Evolutionary conservation across 2,797 vertebrate species (phyloP).

Genomic region (Hydrocynus forskahlii): DNA sequence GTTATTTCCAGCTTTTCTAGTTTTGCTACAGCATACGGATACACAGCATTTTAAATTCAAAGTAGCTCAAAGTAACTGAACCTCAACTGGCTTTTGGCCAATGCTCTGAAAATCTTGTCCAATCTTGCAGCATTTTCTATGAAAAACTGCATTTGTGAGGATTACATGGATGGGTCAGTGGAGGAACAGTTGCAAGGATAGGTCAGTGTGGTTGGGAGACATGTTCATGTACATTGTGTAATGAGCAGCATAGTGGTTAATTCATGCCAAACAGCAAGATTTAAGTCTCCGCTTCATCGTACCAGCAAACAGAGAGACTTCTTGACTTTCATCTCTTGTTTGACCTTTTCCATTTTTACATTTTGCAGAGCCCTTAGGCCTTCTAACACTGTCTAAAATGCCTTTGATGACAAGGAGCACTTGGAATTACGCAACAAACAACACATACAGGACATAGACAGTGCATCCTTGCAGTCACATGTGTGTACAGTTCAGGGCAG

Average conservation of each 20-base stretch:
- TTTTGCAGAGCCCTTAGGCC: slow-evolving; percentile 4
- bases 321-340: neutral
- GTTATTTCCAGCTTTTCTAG: neutral
- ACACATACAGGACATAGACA: slow-evolving; percentile 32
- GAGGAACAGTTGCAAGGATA: neutral
- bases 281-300: neutral
- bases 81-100: neutral
- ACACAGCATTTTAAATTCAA: too few relatives aligned
- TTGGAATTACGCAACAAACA: slow-evolving; percentile 56
- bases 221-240: slow-evolving; percentile 9
- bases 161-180: too few relatives aligned
- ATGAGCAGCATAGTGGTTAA: slow-evolving; percentile 21
- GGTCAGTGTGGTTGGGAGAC: neutral
- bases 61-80: too few relatives aligned
- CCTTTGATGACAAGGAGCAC: slow-evolving; percentile 16
- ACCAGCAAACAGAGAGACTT: neutral
- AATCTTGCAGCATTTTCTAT: neutral
- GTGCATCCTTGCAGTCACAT: slow-evolving; percentile 36
- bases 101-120: neutral
- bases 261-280: neutral
- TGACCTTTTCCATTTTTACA: slow-evolving; percentile 13
- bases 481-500: slow-evolving; percentile 1
- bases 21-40: neutral
- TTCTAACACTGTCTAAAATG: slow-evolving; percentile 7
- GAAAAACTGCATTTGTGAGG: neutral